Percentiles rank a stretch among this genome's conserved stretches.
phyloP scores from a whole-genome alignment of 2,113 vertebrate genomes.

The Notarius lentiginosus region DNA sequence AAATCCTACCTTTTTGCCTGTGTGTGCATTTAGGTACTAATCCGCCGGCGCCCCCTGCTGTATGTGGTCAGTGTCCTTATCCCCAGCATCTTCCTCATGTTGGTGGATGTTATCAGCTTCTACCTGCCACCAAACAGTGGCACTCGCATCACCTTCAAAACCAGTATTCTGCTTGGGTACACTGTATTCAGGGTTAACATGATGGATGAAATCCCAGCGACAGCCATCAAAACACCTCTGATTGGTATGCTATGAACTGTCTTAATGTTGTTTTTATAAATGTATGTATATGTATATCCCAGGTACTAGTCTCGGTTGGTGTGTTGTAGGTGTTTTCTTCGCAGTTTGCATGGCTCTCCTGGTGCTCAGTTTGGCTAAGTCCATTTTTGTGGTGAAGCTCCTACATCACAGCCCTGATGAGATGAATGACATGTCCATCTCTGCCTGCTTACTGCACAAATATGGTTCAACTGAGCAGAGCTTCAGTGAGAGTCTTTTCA shows the following conservation, averaged over 20 bases:
- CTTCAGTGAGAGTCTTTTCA: constrained; percentile 65
- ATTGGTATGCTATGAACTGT: constrained; percentile 69
- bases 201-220: constrained; percentile 74
- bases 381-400: constrained; percentile 81
- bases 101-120: constrained; percentile 83
- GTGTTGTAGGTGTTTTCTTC: constrained; percentile 77
- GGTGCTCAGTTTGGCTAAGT: constrained; percentile 80
- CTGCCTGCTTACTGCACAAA: constrained; percentile 72
- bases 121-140: constrained; percentile 79
- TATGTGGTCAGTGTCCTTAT: constrained; percentile 80
- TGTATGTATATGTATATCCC: background rate
- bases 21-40: constrained; percentile 72
- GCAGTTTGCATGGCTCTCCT: constrained; percentile 80
- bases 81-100: constrained; percentile 84
- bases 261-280: background rate
- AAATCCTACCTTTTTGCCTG: background rate
- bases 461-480: constrained; percentile 67
- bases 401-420: constrained; percentile 72
- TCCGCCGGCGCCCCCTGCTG: constrained; percentile 79
- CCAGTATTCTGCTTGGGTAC: constrained; percentile 84
- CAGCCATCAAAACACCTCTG: constrained; percentile 73
- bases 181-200: constrained; percentile 83
- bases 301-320: background rate
- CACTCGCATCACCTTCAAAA: constrained; percentile 79
- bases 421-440: constrained; percentile 68